Percentiles rank a stretch among this genome's conserved stretches.
Evolutionary conservation across 1,140 invertebrate genomes (phyloP).

Genomic region (Centruroides sculpturatus): DNA sequence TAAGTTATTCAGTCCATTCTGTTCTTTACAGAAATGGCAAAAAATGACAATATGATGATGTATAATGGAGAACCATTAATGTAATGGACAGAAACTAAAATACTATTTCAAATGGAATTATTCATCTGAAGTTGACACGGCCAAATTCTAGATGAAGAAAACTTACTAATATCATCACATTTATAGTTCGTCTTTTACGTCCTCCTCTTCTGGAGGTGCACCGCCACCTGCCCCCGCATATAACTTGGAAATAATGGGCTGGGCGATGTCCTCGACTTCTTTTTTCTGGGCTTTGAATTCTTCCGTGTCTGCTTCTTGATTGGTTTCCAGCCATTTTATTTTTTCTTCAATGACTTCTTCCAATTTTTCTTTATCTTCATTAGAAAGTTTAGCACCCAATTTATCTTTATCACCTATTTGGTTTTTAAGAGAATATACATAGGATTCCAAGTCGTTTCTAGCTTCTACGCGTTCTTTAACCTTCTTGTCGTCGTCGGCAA

Average conservation of each 20-base stretch:
- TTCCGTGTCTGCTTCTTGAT: conserved; percentile 83
- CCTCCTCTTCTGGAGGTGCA: conserved; percentile 54
- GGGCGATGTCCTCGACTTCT: conserved; percentile 83
- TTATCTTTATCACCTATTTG: conserved; percentile 97
- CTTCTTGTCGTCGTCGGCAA: conserved; percentile 96
- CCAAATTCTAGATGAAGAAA: too few relatives aligned
- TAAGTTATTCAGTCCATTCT: too few relatives aligned
- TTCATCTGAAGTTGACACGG: too few relatives aligned
- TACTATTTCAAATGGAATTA: too few relatives aligned
- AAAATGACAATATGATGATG: too few relatives aligned
- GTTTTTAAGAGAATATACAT: conserved; percentile 96
- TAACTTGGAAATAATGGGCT: conserved; percentile 94
- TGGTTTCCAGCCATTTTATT: conserved; percentile 96
- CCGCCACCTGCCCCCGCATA: conserved; percentile 66
- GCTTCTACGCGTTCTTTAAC: conserved; percentile 93
- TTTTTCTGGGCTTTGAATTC: conserved; percentile 97
- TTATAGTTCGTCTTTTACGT: conserved; percentile 74
- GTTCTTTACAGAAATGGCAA: too few relatives aligned
- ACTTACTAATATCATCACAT: too few relatives aligned
- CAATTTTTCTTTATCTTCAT: conserved; percentile 89
- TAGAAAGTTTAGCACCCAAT: conserved; percentile 77
- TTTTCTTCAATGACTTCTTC: conserved; percentile 87
- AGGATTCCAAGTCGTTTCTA: conserved; percentile 75
- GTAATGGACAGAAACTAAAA: too few relatives aligned
- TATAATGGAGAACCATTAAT: too few relatives aligned